These are phyloP conservation scores for Isurus oxyrinchus DNA, from an alignment of 2,113 vertebrate genomes.

Conservation along the genomic window DNA sequence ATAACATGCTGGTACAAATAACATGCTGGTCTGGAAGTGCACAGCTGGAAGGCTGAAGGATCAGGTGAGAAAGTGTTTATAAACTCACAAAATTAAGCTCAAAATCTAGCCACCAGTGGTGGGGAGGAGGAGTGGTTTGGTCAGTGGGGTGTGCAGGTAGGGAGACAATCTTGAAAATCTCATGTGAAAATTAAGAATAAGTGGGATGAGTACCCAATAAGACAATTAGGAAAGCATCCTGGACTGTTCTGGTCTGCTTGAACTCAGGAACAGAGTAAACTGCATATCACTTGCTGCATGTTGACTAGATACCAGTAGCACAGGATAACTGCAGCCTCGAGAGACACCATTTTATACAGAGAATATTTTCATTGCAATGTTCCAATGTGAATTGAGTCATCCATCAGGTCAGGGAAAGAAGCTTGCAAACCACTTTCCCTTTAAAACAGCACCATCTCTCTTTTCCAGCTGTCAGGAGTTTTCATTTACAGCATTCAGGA, in stretches of 20 bases:
- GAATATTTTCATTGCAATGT: not conserved
- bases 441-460: not conserved
- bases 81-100: not conserved
- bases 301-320: not conserved
- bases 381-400: not conserved
- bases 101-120: not conserved
- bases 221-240: conserved; percentile 11
- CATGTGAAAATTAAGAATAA: not conserved
- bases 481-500: not conserved
- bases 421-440: not conserved
- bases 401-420: not conserved
- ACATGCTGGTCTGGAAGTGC: not conserved
- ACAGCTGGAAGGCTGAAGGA: not conserved
- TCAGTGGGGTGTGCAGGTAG: no score
- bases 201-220: not conserved
- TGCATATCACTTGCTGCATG: not conserved
- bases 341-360: conserved; percentile 9
- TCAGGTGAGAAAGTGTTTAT: not conserved
- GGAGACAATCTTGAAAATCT: not conserved
- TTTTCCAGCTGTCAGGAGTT: not conserved
- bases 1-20: not conserved
- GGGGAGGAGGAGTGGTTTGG: no score
- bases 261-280: not conserved
- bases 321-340: not conserved
- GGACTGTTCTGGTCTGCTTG: not conserved